Conservation (phyloP, 2,113 vertebrate genomes). For the Scolopax mira region DNA sequence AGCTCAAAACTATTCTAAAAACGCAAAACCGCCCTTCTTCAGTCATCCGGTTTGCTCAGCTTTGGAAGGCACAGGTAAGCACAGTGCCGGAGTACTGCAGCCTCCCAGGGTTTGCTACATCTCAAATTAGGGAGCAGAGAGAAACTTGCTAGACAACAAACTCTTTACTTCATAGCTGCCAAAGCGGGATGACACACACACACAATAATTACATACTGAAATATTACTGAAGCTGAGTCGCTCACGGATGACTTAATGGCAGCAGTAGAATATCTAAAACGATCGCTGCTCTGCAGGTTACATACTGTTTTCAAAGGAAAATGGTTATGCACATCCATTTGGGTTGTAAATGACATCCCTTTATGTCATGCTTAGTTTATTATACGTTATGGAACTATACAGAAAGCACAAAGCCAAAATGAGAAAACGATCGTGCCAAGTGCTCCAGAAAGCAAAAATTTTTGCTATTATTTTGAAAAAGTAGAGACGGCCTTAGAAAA, state of each 20-base stretch:
- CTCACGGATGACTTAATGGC: background rate
- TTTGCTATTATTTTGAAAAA: background rate
- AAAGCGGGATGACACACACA: slow-evolving; percentile 36
- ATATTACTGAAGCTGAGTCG: slow-evolving; percentile 6
- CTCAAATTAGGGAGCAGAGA: slow-evolving; percentile 40
- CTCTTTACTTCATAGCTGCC: slow-evolving; percentile 36
- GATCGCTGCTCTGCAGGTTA: background rate
- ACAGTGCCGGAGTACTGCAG: background rate
- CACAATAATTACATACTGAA: slow-evolving; percentile 41
- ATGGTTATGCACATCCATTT: background rate
- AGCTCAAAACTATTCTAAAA: background rate
- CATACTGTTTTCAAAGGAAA: background rate
- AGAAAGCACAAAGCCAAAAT: background rate
- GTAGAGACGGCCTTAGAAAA: background rate
- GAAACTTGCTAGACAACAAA: slow-evolving; percentile 69
- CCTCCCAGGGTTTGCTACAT: background rate
- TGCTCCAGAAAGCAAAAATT: background rate
- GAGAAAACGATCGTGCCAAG: background rate
- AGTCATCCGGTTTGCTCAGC: background rate
- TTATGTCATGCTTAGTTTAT: background rate
- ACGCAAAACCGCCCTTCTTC: background rate
- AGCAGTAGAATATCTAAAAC: background rate
- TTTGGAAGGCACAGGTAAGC: background rate
- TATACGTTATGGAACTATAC: background rate
- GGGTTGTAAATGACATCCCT: slow-evolving; percentile 13